phyloP scores from a whole-genome alignment of 2,113 vertebrate genomes.

The Syngnathoides biaculeatus region DNA sequence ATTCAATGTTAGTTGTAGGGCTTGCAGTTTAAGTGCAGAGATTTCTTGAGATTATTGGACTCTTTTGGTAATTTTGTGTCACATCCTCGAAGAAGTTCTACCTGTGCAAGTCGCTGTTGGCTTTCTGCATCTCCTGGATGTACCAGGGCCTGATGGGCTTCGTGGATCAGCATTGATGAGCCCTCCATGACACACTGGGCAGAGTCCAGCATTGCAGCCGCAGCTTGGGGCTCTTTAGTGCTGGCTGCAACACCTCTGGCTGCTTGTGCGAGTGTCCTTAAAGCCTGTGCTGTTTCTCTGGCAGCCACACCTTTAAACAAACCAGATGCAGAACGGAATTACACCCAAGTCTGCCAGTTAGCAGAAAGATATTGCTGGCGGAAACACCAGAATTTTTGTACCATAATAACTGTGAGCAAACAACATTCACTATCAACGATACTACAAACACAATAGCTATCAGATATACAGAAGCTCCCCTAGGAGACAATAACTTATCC shows the following conservation, averaged over 20 bases:
- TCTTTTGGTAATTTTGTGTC: too few species aligned
- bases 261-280: conserved; percentile 92
- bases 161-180: conserved; percentile 93
- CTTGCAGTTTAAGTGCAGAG: too few species aligned
- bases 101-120: conserved; percentile 96
- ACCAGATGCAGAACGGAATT: background rate
- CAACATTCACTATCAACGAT: background rate
- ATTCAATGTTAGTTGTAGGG: too few species aligned
- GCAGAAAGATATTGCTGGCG: background rate
- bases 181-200: conserved; percentile 97
- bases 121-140: conserved; percentile 93
- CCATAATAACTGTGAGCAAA: background rate
- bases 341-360: background rate
- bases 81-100: conserved; percentile 37
- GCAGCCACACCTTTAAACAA: conserved; percentile 85
- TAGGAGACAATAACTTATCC: background rate
- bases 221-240: conserved; percentile 82
- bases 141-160: conserved; percentile 92
- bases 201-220: conserved; percentile 91
- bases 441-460: background rate
- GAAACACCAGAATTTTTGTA: background rate
- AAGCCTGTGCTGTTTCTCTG: conserved; percentile 92
- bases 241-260: conserved; percentile 94
- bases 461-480: background rate
- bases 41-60: too few species aligned